Base-by-base conservation (phyloP, 1,140 invertebrate genomes). In the Atta texana region DNA sequence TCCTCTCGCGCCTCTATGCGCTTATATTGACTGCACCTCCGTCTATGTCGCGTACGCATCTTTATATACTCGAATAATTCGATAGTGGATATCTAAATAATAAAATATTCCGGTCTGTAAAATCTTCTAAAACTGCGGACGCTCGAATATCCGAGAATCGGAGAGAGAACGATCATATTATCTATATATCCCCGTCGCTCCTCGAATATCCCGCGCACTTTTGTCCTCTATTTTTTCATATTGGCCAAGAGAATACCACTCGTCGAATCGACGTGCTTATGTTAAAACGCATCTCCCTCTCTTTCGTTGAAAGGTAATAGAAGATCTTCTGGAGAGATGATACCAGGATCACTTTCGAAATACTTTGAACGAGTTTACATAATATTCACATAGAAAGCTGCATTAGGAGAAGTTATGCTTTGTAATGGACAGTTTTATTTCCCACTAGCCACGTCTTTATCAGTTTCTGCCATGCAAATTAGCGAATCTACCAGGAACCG, bases 81-180 rank as follows among this genome's bases (percentile, higher is more conserved):
- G 85, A 89, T 90, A 90, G 89, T 51, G 59, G 75, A 78, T 88
- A 81, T 61, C 74, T 66, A 86, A 84, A 87, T 87, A 87, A 89
- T 89, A 90, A 90, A 90, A 89, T 89, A 89, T n/a, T n/a, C 63
- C 68, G 86, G 61, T 63, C 55, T 34, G 16, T 55, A 64, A 87
- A 57, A 72, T 53, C 28, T 66, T 74, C 57, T 31, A 63, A 78
- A 85, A 71, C 12, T 63, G n/a, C 18, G 57, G 12, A 74, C 34
- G 21, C 39, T 84, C 49, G n/a, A 80, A 80, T 24, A 24, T 81
- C 31, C n/a, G 31, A 44, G 18, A 61, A 39, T 24, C 44, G 28
- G 7, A 3, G 55, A 61, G 55, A 39, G 51, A 10, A 66, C 49
- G 63, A 63, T 74, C 31, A 14, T 28, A 61, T 61, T 82, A 82